A percentile compares a stretch with the other conserved stretches of the same genome.
These are phyloP conservation scores for Stigmatopora argus DNA, from an alignment of 2,113 vertebrate genomes.

Conservation along the genomic window DNA sequence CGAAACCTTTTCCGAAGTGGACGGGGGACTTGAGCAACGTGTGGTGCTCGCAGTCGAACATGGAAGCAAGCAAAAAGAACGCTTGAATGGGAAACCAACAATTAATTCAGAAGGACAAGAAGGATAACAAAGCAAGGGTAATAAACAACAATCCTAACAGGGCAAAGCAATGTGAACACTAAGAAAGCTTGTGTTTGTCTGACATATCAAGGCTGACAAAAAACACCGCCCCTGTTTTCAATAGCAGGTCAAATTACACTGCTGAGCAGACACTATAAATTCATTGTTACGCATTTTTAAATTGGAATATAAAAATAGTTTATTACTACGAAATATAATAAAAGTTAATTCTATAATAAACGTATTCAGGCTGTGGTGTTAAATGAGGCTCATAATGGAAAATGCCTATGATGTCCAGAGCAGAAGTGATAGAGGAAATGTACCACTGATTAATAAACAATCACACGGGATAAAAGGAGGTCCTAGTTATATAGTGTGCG, in stretches of 20 bases:
- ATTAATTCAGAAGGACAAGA: background rate
- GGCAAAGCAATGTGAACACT: background rate
- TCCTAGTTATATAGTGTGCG: background rate
- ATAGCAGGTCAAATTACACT: background rate
- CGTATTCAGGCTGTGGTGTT: background rate
- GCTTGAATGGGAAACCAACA: background rate
- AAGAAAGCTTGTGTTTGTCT: background rate
- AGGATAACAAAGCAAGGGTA: background rate
- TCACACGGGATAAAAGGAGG: background rate
- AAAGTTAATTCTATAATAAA: background rate
- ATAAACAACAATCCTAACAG: background rate
- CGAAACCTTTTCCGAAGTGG: background rate
- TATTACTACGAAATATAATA: background rate
- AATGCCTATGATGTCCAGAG: conserved; percentile 2
- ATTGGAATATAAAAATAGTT: background rate
- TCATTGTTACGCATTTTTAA: background rate
- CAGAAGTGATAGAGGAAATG: background rate
- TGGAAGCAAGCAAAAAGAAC: background rate
- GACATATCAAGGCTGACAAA: background rate
- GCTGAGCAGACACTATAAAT: background rate
- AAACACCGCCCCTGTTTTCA: background rate
- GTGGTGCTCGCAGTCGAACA: background rate
- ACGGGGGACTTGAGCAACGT: background rate
- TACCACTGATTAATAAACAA: background rate
- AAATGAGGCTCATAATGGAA: conserved; percentile 3